These are phyloP conservation scores for Austrofundulus limnaeus DNA, from an alignment of 2,113 vertebrate species.

Conservation along the genomic window DNA sequence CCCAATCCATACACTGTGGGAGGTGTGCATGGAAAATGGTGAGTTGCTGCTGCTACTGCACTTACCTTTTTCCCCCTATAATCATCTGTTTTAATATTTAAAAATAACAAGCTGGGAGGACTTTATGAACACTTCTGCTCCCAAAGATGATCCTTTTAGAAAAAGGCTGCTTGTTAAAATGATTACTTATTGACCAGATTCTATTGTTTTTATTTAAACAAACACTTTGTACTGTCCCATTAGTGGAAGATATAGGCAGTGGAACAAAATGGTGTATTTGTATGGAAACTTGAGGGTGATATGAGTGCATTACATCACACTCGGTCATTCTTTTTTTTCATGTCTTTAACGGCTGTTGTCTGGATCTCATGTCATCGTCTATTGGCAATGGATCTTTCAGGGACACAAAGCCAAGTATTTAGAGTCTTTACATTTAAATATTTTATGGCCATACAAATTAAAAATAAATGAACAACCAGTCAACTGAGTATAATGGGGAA, in stretches of 20 bases:
- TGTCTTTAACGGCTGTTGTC: conserved; percentile 51
- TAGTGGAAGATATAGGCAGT: conserved; percentile 15
- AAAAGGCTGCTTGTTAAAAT: conserved; percentile 8
- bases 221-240: conserved; percentile 28
- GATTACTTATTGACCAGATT: conserved; percentile 5
- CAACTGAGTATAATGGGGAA: conserved; percentile 10
- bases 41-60: conserved; percentile 21
- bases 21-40: conserved; percentile 58
- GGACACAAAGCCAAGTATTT: conserved; percentile 16
- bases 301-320: conserved; percentile 57
- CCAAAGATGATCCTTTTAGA: conserved; percentile 8
- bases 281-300: conserved; percentile 50
- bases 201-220: conserved; percentile 20
- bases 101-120: background rate
- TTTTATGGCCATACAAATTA: conserved; percentile 1
- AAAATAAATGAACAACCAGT: conserved; percentile 22
- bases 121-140: conserved; percentile 5
- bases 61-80: conserved; percentile 45
- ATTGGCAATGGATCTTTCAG: conserved; percentile 13
- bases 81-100: conserved; percentile 24
- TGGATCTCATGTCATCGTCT: conserved; percentile 36
- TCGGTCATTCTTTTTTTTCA: conserved; percentile 72
- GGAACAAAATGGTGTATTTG: conserved; percentile 55
- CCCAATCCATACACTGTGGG: conserved; percentile 57
- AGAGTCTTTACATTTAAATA: background rate